A percentile compares a stretch with the other conserved stretches of the same genome.
Conservation (phyloP, 2,888 invertebrate genomes). For the Bruchidius siliquastri region DNA sequence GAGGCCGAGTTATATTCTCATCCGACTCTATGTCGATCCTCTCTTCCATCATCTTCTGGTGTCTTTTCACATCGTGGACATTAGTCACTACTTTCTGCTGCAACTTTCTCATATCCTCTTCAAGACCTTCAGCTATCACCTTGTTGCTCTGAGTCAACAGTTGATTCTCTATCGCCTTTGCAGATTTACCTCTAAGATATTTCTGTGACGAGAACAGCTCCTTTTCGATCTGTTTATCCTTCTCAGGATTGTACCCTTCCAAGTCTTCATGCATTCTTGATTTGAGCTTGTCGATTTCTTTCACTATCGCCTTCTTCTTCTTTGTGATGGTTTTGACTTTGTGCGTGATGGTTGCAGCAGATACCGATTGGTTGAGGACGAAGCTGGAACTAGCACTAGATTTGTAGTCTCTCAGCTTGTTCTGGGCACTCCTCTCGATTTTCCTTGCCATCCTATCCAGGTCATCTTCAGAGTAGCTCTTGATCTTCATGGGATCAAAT, state of each 20-base stretch:
- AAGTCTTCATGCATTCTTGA: conserved; percentile 48
- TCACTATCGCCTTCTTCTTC: conserved; percentile 50
- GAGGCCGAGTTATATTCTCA: conserved; percentile 55
- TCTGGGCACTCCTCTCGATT: conserved; percentile 65
- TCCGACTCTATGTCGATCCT: conserved; percentile 49
- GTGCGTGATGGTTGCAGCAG: conserved; percentile 59
- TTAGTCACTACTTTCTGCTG: conserved; percentile 32
- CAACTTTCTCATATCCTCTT: conserved; percentile 41
- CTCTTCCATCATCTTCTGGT: conserved; percentile 46
- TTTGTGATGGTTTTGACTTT: conserved; percentile 53
- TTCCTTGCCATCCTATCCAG: conserved; percentile 61
- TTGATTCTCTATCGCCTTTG: conserved; percentile 56
- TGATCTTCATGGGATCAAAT: conserved; percentile 62
- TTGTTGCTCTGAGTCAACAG: conserved; percentile 56
- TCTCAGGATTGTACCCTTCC: conserved; percentile 45
- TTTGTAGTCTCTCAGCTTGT: conserved; percentile 58
- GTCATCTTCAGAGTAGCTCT: conserved; percentile 64
- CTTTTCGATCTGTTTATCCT: conserved; percentile 45
- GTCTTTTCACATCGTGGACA: conserved; percentile 29
- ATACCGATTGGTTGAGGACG: conserved; percentile 58
- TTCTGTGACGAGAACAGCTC: conserved; percentile 48
- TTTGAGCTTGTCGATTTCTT: conserved; percentile 43
- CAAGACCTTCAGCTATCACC: conserved; percentile 50
- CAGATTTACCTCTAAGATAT: conserved; percentile 49
- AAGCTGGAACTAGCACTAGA: conserved; percentile 59